Evolutionary conservation across 2,113 vertebrate species (phyloP).

Genomic region (Tetraodon nigroviridis): DNA sequence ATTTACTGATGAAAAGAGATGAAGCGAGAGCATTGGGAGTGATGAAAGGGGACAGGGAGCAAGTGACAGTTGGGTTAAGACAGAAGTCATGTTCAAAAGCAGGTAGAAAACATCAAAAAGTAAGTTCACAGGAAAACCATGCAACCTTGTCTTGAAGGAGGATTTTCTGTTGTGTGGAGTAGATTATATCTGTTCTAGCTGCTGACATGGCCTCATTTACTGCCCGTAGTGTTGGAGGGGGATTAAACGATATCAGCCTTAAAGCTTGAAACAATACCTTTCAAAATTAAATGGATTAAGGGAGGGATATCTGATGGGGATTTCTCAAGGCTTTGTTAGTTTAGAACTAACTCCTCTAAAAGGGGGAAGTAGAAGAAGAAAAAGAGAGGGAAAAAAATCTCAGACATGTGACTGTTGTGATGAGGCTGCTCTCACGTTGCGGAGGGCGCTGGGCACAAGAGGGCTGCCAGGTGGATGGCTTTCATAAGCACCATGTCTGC

Average conservation of each 20-base stretch:
- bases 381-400: constrained; percentile 25
- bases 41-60: constrained; percentile 78
- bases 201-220: constrained; percentile 75
- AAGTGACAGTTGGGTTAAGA: constrained; percentile 79
- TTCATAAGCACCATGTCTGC: constrained; percentile 66
- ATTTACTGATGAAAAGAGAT: constrained; percentile 67
- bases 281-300: constrained; percentile 80
- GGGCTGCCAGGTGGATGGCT: constrained; percentile 59
- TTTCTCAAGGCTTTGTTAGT: constrained; percentile 76
- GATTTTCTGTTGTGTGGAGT: constrained; percentile 77
- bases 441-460: constrained; percentile 58
- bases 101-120: constrained; percentile 79
- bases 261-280: constrained; percentile 81
- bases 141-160: constrained; percentile 75
- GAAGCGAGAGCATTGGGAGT: constrained; percentile 67
- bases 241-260: constrained; percentile 81
- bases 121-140: constrained; percentile 73
- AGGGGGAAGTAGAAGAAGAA: constrained; percentile 15
- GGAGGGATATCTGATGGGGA: constrained; percentile 74
- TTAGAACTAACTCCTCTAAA: constrained; percentile 70
- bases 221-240: constrained; percentile 71
- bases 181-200: constrained; percentile 73
- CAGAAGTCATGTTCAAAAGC: constrained; percentile 75
- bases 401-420: constrained; percentile 72
- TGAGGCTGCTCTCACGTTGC: constrained; percentile 66